Percentiles rank a stretch among this genome's conserved stretches.
phyloP scores from a whole-genome alignment of 1,140 invertebrate genomes.

The Meloidogyne floridensis region DNA sequence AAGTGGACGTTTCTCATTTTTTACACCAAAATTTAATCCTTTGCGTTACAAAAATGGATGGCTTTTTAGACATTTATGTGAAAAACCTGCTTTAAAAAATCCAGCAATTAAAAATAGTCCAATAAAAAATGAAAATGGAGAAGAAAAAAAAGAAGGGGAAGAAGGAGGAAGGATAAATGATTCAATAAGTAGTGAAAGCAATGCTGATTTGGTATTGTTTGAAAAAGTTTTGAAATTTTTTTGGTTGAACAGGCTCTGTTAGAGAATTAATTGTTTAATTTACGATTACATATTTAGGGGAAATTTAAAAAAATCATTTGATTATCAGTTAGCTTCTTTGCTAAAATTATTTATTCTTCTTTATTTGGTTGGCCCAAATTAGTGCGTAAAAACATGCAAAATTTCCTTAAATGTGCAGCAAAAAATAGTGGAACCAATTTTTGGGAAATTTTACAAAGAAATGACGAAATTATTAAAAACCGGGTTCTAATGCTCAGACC shows the following conservation, averaged over 20 bases:
- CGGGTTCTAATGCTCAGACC: too few species aligned
- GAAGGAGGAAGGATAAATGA: background rate
- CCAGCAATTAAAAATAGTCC: background rate
- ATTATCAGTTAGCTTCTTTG: too few species aligned
- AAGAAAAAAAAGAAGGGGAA: background rate
- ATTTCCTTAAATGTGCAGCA: too few species aligned
- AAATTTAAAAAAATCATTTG: too few species aligned
- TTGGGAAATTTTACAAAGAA: too few species aligned
- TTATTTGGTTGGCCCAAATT: too few species aligned
- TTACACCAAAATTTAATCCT: conserved; percentile 9
- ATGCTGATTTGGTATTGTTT: background rate
- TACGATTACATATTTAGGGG: too few species aligned
- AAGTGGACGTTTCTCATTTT: conserved; percentile 9
- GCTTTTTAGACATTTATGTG: conserved; percentile 3
- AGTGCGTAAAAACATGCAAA: too few species aligned
- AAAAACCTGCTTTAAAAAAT: background rate
- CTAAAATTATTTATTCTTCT: too few species aligned
- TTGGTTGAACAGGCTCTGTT: conserved; percentile 3
- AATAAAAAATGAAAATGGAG: background rate
- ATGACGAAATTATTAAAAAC: too few species aligned
- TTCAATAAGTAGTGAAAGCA: conserved; percentile 1
- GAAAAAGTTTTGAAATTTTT: background rate
- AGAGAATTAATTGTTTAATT: too few species aligned
- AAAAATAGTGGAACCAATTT: too few species aligned
- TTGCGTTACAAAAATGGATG: conserved; percentile 9